These are phyloP conservation scores for Scaptomyza cyrtandrae DNA, from an alignment of 2,888 invertebrate genomes.

Conservation along the genomic window DNA sequence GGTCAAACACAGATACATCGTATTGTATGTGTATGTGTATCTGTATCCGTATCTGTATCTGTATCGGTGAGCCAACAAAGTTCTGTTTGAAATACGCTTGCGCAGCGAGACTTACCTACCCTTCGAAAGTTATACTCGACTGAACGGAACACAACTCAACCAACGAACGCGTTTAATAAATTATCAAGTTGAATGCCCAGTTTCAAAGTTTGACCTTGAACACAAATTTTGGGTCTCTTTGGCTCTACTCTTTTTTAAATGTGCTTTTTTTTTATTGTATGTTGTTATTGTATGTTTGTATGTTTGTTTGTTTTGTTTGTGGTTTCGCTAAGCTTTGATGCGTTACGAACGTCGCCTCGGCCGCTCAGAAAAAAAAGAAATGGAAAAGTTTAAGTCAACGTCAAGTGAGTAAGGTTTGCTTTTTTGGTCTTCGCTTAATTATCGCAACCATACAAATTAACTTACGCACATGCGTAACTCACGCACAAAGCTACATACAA, in stretches of 20 bases:
- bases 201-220: slow-evolving; percentile 82
- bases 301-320: slow-evolving; percentile 25
- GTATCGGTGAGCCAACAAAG: slow-evolving; percentile 31
- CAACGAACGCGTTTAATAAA: slow-evolving; percentile 78
- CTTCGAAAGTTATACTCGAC: slow-evolving; percentile 55
- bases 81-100: slow-evolving; percentile 64
- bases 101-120: slow-evolving; percentile 61
- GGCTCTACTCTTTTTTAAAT: slow-evolving; percentile 34
- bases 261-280: slow-evolving; percentile 18
- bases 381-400: slow-evolving; percentile 23
- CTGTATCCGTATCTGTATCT: slow-evolving; percentile 41
- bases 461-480: slow-evolving; percentile 75
- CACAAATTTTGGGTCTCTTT: slow-evolving; percentile 75
- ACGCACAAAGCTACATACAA: slow-evolving; percentile 9
- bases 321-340: slow-evolving; percentile 52
- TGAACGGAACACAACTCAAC: slow-evolving; percentile 46
- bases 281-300: slow-evolving; percentile 5
- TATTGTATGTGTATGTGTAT: slow-evolving; percentile 34
- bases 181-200: slow-evolving; percentile 83
- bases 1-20: slow-evolving; percentile 22
- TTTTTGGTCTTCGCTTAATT: slow-evolving; percentile 56
- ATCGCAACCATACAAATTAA: slow-evolving; percentile 71
- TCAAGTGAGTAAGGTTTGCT: slow-evolving; percentile 54
- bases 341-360: slow-evolving; percentile 48
- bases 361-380: slow-evolving; percentile 19